Conservation (phyloP, 2,888 invertebrate genomes). For the Hemicrepidius hirtus region DNA sequence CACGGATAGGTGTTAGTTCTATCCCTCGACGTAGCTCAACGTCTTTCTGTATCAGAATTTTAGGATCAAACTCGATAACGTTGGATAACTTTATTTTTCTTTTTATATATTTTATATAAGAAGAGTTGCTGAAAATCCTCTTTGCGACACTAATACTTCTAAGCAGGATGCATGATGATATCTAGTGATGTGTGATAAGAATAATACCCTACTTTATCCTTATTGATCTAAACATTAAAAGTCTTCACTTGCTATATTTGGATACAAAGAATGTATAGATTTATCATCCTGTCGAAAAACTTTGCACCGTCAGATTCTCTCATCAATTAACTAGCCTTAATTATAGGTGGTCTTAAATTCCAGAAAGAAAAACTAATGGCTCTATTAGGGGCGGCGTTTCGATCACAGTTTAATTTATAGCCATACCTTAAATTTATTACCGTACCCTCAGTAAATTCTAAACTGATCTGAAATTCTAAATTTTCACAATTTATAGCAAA, state of each 20-base stretch:
- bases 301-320: slow-evolving; percentile 3
- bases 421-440: not conserved
- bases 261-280: too few species aligned
- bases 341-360: slow-evolving; percentile 9
- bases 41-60: slow-evolving; percentile 20
- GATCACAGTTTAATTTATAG: slow-evolving; percentile 1
- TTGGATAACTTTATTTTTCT: slow-evolving; percentile 15
- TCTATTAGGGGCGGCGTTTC: slow-evolving; percentile 20
- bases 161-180: slow-evolving; percentile 14
- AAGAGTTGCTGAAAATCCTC: slow-evolving; percentile 23
- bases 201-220: not conserved
- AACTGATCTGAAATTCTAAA: not conserved
- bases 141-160: slow-evolving; percentile 5
- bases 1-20: slow-evolving; percentile 34
- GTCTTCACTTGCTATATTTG: too few species aligned
- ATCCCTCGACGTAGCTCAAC: not conserved
- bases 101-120: not conserved
- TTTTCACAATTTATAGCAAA: not conserved
- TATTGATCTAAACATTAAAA: not conserved
- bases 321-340: slow-evolving; percentile 14
- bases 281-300: not conserved
- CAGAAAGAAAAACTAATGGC: slow-evolving; percentile 22
- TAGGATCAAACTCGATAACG: slow-evolving; percentile 28
- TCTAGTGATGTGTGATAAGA: not conserved
- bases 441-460: not conserved